A percentile compares a stretch with the other conserved stretches of the same genome.
Conservation (phyloP, 2,888 invertebrate genomes). For the Drosophila colorata region DNA sequence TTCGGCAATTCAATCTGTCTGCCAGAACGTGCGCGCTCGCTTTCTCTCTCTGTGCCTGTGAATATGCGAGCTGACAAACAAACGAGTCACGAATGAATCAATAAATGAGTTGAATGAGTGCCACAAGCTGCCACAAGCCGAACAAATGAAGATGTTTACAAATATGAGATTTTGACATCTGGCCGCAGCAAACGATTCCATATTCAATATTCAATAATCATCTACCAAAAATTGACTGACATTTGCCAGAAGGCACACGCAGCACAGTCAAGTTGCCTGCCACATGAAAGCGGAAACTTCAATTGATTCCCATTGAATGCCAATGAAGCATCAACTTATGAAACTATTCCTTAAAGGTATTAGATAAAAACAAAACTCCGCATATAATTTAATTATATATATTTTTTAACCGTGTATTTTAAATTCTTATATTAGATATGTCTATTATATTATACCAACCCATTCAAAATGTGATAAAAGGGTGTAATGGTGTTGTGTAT, state of each 20-base stretch:
- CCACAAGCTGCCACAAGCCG: conserved; percentile 63
- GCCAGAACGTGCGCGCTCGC: conserved; percentile 42
- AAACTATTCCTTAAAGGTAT: not conserved
- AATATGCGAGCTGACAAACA: conserved; percentile 21
- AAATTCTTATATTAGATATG: too few relatives aligned
- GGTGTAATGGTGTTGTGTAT: too few relatives aligned
- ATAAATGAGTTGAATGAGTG: conserved; percentile 71
- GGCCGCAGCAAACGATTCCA: conserved; percentile 29
- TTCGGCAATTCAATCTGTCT: conserved; percentile 44
- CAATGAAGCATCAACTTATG: not conserved
- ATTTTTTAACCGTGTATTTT: too few relatives aligned
- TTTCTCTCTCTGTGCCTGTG: not conserved
- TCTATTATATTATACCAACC: too few relatives aligned
- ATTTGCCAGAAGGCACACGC: conserved; percentile 26
- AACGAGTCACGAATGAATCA: conserved; percentile 62
- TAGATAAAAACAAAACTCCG: too few relatives aligned
- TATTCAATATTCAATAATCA: conserved; percentile 64
- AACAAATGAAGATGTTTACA: conserved; percentile 64
- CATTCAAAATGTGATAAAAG: too few relatives aligned
- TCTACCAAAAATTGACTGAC: conserved; percentile 50
- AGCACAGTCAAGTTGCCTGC: conserved; percentile 9
- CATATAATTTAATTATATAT: too few relatives aligned
- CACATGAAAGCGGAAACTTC: conserved; percentile 5
- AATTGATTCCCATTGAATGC: conserved; percentile 4
- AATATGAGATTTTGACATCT: conserved; percentile 66